A percentile compares a stretch with the other conserved stretches of the same genome.
phyloP scores from a whole-genome alignment of 2,113 vertebrate species.

The Podocnemis expansa region DNA sequence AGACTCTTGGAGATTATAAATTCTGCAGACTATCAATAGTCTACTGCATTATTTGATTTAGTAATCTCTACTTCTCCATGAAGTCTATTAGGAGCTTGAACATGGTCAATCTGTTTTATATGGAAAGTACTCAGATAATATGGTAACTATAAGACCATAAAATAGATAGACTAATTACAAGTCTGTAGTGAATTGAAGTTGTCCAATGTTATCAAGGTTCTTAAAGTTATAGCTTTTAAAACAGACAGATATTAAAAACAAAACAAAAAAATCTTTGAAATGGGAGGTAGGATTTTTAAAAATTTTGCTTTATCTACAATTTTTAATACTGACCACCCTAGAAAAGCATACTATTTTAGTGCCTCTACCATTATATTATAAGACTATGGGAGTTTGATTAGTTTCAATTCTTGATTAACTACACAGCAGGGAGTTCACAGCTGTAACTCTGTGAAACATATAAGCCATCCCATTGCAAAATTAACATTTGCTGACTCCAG shows the following conservation, averaged over 20 bases:
- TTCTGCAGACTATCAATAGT: neutral
- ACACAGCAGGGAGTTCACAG: neutral
- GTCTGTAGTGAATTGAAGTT: neutral
- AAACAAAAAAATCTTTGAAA: neutral
- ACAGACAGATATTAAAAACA: neutral
- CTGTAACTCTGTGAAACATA: neutral
- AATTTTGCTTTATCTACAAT: neutral
- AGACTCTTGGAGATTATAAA: neutral
- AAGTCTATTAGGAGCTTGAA: neutral
- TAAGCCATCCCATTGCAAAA: neutral
- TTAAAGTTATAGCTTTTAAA: neutral
- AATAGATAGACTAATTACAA: neutral
- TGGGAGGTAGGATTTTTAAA: neutral
- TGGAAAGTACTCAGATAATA: neutral
- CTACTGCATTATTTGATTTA: neutral
- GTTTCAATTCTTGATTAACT: neutral
- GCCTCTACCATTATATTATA: neutral
- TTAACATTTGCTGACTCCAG: neutral
- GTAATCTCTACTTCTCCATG: neutral
- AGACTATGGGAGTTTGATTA: neutral
- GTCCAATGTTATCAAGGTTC: neutral
- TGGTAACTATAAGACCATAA: neutral
- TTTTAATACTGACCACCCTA: fast-evolving
- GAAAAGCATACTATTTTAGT: neutral
- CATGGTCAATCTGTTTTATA: neutral